phyloP scores from a whole-genome alignment of 2,797 vertebrate species.

The Chiloscyllium punctatum region DNA sequence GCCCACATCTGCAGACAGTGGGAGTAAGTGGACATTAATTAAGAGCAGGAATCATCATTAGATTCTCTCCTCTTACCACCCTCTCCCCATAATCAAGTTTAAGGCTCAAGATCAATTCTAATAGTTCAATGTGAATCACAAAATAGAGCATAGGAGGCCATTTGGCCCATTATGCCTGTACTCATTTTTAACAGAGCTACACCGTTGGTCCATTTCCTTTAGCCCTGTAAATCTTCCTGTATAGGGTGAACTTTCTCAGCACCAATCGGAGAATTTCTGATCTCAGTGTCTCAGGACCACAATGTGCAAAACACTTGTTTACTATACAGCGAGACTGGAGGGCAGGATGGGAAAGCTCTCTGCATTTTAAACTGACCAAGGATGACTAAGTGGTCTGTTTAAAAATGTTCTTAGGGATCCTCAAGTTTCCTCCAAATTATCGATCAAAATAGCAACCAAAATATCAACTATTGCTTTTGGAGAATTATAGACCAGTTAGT shows the following conservation, averaged over 20 bases:
- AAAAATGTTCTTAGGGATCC: not conserved
- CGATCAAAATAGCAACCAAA: not conserved
- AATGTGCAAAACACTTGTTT: not conserved
- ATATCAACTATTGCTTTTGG: not conserved
- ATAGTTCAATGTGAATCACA: not conserved
- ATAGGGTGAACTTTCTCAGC: not conserved
- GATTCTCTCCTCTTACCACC: not conserved
- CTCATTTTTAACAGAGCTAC: not conserved
- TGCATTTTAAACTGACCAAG: not conserved
- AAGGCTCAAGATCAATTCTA: not conserved
- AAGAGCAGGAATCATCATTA: not conserved
- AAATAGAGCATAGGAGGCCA: not conserved
- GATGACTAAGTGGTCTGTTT: not conserved
- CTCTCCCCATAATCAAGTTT: not conserved
- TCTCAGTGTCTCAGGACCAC: not conserved
- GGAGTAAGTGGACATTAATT: not conserved
- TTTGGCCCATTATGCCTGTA: not conserved
- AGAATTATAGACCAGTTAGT: too few species aligned
- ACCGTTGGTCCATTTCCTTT: not conserved
- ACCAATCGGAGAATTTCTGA: not conserved
- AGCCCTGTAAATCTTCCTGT: not conserved
- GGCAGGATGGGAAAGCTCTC: not conserved
- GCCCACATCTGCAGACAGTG: not conserved
- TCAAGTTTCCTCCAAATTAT: not conserved
- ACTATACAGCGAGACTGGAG: not conserved